These are phyloP conservation scores for Dicrurus megarhynchus DNA, from an alignment of 2,113 vertebrate genomes.

Conservation along the genomic window DNA sequence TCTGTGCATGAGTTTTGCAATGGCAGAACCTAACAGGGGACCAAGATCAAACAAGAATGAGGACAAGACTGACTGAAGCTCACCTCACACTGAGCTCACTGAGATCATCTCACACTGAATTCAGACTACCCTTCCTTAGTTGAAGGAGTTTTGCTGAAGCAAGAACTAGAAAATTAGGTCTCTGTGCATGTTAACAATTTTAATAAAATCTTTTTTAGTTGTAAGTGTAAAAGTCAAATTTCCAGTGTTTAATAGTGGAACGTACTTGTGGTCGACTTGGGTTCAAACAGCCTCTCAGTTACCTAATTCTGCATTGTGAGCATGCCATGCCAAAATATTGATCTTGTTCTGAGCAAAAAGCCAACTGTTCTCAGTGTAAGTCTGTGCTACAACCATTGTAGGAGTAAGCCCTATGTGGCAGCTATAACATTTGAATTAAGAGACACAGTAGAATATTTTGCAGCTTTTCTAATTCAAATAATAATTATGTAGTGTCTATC, in stretches of 20 bases:
- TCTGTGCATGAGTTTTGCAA: background rate
- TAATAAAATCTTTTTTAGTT: background rate
- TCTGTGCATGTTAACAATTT: background rate
- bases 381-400: background rate
- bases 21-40: background rate
- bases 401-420: background rate
- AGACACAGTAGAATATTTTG: conserved; percentile 18
- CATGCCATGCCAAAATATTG: background rate
- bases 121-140: background rate
- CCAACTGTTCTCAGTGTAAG: background rate
- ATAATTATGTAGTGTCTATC: conserved; percentile 31
- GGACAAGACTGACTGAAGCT: background rate
- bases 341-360: background rate
- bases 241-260: background rate
- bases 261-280: background rate
- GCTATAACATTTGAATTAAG: background rate
- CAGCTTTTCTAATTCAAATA: conserved; percentile 51
- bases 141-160: background rate
- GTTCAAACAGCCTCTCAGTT: background rate
- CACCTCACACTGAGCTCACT: background rate
- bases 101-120: background rate
- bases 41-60: background rate
- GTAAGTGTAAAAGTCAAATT: background rate
- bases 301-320: background rate
- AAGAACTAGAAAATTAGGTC: background rate